Percentiles rank a stretch among this genome's conserved stretches.
Conservation (phyloP, 2,797 vertebrate species). For the Orestias chungarensis region DNA sequence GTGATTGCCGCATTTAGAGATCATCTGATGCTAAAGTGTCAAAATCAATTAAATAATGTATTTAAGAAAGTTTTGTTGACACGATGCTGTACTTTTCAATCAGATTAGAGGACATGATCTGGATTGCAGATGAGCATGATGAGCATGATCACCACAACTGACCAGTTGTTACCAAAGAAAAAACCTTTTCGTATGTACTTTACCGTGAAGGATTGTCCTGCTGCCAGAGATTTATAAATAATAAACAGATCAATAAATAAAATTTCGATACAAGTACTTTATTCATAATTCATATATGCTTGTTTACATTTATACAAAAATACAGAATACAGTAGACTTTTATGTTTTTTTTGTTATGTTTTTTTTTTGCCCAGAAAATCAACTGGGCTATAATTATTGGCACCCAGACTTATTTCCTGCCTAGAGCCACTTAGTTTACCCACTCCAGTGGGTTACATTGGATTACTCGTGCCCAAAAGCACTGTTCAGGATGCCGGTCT, state of each 20-base stretch:
- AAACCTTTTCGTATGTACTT: neutral
- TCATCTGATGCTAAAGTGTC: neutral
- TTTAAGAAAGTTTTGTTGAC: neutral
- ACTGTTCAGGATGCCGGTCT: constrained; percentile 44
- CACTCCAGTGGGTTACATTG: constrained; percentile 44
- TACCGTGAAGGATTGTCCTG: neutral
- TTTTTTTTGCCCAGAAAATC: constrained; percentile 68
- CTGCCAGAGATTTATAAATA: neutral
- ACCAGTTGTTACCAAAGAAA: too few relatives aligned
- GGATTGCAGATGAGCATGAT: neutral
- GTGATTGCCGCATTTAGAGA: neutral
- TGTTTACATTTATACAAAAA: constrained; percentile 87
- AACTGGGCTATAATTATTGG: constrained; percentile 80
- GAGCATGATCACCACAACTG: too few relatives aligned
- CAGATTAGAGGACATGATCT: neutral
- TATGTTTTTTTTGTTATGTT: constrained; percentile 56
- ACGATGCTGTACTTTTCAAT: neutral
- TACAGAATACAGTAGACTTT: constrained; percentile 85
- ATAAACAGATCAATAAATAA: constrained; percentile 16
- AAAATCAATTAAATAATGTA: neutral
- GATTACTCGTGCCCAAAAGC: constrained; percentile 48
- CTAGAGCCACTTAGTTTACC: constrained; percentile 66
- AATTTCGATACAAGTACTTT: constrained; percentile 80
- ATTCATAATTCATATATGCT: constrained; percentile 83
- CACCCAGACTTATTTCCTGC: constrained; percentile 80